Evolutionary conservation across 2,113 vertebrate species (phyloP).

Genomic region (Xiphophorus hellerii): DNA sequence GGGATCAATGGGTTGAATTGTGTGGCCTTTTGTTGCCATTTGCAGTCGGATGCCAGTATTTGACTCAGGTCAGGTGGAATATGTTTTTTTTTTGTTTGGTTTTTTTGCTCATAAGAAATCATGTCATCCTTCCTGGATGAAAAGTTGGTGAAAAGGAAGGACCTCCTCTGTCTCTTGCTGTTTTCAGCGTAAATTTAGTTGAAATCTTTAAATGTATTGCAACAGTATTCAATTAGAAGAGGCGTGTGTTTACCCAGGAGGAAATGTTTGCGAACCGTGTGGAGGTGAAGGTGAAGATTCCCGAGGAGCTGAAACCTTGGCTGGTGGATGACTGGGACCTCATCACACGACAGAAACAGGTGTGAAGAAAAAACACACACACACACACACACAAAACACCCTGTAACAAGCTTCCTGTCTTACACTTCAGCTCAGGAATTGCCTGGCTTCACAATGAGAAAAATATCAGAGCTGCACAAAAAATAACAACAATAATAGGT

Average conservation of each 20-base stretch:
- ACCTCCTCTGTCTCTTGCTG: not conserved
- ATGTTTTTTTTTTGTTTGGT: not conserved
- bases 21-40: not conserved
- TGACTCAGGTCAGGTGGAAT: not conserved
- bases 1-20: not conserved
- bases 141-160: not conserved
- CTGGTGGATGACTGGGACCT: conserved; percentile 98
- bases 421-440: not conserved
- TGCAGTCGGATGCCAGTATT: not conserved
- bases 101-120: not conserved
- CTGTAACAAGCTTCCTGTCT: not conserved
- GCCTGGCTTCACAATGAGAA: not conserved
- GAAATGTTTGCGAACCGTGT: conserved; percentile 98
- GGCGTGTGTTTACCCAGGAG: conserved; percentile 79
- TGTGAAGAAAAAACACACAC: conserved; percentile 47
- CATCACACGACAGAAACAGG: conserved; percentile 98
- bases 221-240: not conserved
- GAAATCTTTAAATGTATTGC: not conserved
- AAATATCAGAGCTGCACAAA: not conserved
- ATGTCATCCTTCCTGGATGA: not conserved
- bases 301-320: conserved; percentile 96
- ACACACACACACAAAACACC: no score
- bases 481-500: no score
- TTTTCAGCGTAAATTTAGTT: not conserved
- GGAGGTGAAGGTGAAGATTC: conserved; percentile 98